Percentiles rank a stretch among this genome's conserved stretches.
Conservation (phyloP, 2,113 vertebrate genomes). For the Meleagris gallopavo region DNA sequence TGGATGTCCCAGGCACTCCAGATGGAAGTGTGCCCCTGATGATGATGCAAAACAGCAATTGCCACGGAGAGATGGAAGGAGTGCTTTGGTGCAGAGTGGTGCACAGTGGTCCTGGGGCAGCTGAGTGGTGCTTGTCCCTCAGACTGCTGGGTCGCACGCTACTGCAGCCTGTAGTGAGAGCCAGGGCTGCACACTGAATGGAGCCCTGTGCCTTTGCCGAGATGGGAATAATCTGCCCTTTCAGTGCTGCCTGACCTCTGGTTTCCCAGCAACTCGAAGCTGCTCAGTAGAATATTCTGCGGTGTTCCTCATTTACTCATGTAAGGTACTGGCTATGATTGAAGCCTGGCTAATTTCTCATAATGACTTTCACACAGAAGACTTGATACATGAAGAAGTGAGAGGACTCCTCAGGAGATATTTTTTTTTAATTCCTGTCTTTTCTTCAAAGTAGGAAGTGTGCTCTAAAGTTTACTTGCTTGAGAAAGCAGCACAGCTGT, state of each 20-base stretch:
- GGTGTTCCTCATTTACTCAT: conserved; percentile 59
- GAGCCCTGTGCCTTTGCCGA: not conserved
- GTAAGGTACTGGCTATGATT: conserved; percentile 58
- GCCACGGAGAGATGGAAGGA: rapidly evolving
- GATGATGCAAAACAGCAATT: not conserved
- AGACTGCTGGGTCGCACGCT: not conserved
- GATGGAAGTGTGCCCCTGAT: rapidly evolving
- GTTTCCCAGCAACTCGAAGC: conserved; percentile 82
- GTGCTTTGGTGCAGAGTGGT: not conserved
- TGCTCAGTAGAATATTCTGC: conserved; percentile 51
- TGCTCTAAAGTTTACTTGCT: not conserved
- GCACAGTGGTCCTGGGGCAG: rapidly evolving
- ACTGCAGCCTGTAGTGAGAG: not conserved
- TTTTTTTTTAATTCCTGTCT: not conserved
- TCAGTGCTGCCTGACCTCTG: conserved; percentile 68
- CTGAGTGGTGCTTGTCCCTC: not conserved
- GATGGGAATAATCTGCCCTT: conserved; percentile 75
- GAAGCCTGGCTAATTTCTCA: conserved; percentile 59
- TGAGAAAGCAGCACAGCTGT: not conserved
- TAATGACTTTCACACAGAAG: conserved; percentile 6
- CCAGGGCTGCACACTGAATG: not conserved
- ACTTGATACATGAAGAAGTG: conserved; percentile 25
- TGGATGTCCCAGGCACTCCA: not conserved
- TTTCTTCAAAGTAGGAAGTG: not conserved
- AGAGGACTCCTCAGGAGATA: not conserved